A percentile compares a stretch with the other conserved stretches of the same genome.
Evolutionary conservation across 2,797 vertebrate species (phyloP).

Genomic region (Pseudomugil tenellus): DNA sequence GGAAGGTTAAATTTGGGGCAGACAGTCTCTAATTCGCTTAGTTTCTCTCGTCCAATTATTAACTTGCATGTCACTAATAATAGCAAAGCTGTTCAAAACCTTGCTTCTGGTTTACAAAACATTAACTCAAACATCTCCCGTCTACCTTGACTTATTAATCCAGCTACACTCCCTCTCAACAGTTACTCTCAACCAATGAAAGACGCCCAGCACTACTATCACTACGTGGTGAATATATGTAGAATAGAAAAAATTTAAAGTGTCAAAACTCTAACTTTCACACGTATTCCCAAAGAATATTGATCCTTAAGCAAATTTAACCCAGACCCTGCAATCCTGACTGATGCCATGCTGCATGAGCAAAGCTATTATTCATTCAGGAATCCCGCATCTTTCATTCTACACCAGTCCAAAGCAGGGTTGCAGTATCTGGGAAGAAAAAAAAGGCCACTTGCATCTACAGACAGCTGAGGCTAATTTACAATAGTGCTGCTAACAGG

Average conservation of each 20-base stretch:
- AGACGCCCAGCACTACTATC: no score
- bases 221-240: no score
- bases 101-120: no score
- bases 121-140: no score
- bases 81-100: no score
- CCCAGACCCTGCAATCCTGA: background rate
- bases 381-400: no score
- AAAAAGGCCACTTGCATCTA: background rate
- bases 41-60: background rate
- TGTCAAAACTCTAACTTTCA: background rate
- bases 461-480: constrained; percentile 9
- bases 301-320: background rate
- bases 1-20: background rate
- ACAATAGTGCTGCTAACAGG: constrained; percentile 62
- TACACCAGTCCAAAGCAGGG: background rate
- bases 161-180: no score
- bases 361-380: background rate
- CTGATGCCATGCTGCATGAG: background rate
- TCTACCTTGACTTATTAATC: no score
- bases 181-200: no score
- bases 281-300: background rate
- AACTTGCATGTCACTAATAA: background rate
- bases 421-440: background rate
- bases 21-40: background rate
- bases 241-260: background rate